A percentile compares a stretch with the other conserved stretches of the same genome.
These are phyloP conservation scores for Adelognathus sp. DNA, from an alignment of 2,888 invertebrate genomes.

Conservation along the genomic window DNA sequence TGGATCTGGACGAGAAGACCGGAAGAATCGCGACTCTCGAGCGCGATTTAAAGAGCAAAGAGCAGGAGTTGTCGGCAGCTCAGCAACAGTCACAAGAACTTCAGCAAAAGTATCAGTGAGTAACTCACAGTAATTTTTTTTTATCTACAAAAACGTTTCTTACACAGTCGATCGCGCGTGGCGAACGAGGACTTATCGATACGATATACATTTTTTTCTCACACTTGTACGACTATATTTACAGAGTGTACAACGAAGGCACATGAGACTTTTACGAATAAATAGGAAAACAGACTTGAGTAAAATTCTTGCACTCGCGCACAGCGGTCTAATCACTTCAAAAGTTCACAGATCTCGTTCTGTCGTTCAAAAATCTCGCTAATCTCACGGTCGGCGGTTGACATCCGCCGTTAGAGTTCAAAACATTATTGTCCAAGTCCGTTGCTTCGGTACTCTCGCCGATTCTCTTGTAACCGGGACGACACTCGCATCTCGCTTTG, in stretches of 20 bases:
- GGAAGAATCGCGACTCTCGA: slow-evolving; percentile 86
- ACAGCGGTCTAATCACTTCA: neutral
- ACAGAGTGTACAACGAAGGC: slow-evolving; percentile 19
- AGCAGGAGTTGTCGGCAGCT: slow-evolving; percentile 71
- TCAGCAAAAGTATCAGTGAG: slow-evolving; percentile 77
- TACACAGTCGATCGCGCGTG: neutral
- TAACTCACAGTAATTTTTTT: slow-evolving; percentile 52
- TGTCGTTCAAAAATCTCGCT: slow-evolving; percentile 86
- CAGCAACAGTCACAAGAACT: slow-evolving; percentile 75
- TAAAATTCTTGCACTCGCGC: slow-evolving; percentile 2
- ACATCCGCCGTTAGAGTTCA: slow-evolving; percentile 80
- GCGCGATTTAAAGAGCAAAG: slow-evolving; percentile 85
- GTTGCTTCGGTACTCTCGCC: slow-evolving; percentile 70
- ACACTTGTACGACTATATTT: slow-evolving; percentile 27
- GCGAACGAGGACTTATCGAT: slow-evolving; percentile 38
- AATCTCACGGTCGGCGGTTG: slow-evolving; percentile 85
- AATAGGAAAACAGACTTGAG: slow-evolving; percentile 24
- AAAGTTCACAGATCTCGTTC: slow-evolving; percentile 63
- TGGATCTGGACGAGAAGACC: slow-evolving; percentile 88
- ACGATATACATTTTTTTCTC: slow-evolving; percentile 37
- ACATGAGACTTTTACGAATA: slow-evolving; percentile 25
- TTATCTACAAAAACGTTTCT: slow-evolving; percentile 28
- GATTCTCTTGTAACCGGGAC: slow-evolving; percentile 84
- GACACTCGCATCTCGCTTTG: slow-evolving; percentile 86
- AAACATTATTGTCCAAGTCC: slow-evolving; percentile 77